Conservation (phyloP, 2,888 invertebrate species). For the Tetanocera ferruginea region DNA sequence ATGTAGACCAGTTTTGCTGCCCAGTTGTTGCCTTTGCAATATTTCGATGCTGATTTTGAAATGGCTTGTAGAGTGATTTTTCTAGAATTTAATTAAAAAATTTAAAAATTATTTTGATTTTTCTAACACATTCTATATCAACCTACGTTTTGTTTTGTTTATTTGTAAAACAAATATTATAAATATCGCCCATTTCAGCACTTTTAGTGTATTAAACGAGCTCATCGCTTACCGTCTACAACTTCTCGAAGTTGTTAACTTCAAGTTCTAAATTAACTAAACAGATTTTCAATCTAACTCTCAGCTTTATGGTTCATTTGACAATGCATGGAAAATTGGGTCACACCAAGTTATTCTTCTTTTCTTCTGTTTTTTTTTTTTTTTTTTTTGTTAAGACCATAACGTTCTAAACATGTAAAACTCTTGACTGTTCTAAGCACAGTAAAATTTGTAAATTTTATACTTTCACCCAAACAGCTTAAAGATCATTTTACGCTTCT, state of each 20-base stretch:
- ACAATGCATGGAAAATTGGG: background rate
- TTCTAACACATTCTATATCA: background rate
- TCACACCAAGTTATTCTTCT: background rate
- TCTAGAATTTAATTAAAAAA: background rate
- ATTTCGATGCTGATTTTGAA: background rate
- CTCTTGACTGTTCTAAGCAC: too few species aligned
- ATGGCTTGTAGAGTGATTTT: background rate
- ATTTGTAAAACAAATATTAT: background rate
- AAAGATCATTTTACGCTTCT: too few species aligned
- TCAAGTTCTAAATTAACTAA: background rate
- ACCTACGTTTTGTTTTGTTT: conserved; percentile 2
- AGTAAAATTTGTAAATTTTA: too few species aligned
- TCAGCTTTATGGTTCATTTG: conserved; percentile 1
- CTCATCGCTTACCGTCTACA: background rate
- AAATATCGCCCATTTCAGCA: background rate
- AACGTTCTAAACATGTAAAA: background rate
- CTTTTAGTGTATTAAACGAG: background rate
- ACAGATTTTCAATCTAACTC: background rate
- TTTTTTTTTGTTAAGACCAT: background rate
- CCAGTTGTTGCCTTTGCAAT: background rate
- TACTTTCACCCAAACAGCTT: too few species aligned
- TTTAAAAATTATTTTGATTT: background rate
- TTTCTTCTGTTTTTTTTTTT: too few species aligned
- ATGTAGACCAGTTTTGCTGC: background rate
- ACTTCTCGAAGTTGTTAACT: background rate